These are phyloP conservation scores for Chelon labrosus DNA, from an alignment of 2,797 vertebrate genomes.

Conservation along the genomic window DNA sequence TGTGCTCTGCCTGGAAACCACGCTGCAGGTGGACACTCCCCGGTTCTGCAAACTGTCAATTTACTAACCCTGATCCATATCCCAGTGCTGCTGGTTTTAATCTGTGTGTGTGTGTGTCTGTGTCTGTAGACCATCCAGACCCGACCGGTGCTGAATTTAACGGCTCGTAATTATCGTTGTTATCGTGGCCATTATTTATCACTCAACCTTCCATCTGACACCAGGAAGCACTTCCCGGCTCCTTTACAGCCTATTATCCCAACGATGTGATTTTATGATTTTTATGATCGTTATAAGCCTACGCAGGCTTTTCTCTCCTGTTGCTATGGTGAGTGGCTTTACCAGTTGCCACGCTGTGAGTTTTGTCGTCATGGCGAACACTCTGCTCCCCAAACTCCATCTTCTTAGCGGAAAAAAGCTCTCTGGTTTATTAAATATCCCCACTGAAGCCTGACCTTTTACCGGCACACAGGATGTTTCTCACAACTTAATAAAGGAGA, in stretches of 20 bases:
- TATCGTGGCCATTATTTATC: conserved; percentile 38
- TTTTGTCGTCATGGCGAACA: conserved; percentile 50
- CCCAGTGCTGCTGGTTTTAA: background rate
- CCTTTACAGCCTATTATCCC: conserved; percentile 47
- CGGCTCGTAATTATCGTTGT: conserved; percentile 30
- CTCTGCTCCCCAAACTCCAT: conserved; percentile 34
- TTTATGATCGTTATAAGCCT: conserved; percentile 35
- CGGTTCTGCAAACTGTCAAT: background rate
- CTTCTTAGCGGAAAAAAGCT: conserved; percentile 24
- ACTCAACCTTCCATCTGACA: conserved; percentile 37
- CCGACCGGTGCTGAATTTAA: conserved; percentile 17
- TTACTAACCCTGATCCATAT: too few species aligned
- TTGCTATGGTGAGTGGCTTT: conserved; percentile 71
- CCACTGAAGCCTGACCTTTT: conserved; percentile 57
- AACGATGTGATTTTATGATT: conserved; percentile 32
- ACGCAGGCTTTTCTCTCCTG: conserved; percentile 35
- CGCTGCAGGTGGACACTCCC: background rate
- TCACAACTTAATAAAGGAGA: conserved; percentile 19
- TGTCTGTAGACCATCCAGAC: background rate
- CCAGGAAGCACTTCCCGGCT: conserved; percentile 19
- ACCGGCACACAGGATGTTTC: conserved; percentile 3
- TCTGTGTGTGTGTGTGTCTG: background rate
- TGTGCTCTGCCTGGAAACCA: background rate
- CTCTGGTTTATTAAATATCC: conserved; percentile 50
- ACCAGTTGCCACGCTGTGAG: conserved; percentile 51